A percentile compares a stretch with the other conserved stretches of the same genome.
Conservation (phyloP, 2,113 vertebrate genomes). For the Hydropotes inermis region DNA sequence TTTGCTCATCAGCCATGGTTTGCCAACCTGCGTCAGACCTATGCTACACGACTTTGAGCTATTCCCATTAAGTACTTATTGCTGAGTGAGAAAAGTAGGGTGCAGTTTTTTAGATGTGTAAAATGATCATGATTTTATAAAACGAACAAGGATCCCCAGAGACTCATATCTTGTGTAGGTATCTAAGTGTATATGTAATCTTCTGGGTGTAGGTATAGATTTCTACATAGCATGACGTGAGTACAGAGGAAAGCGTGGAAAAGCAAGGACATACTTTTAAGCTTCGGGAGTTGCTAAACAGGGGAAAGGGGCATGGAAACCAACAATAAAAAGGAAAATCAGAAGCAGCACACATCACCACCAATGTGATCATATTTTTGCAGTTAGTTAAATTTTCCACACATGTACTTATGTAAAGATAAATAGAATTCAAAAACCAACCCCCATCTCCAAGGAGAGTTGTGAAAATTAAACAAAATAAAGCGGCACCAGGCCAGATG, state of each 20-base stretch:
- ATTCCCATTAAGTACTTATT: not conserved
- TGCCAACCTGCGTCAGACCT: not conserved
- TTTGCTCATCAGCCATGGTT: not conserved
- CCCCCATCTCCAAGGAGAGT: not conserved
- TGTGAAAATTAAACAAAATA: not conserved
- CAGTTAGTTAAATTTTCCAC: not conserved
- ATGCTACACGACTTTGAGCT: not conserved
- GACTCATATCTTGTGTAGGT: too few relatives aligned
- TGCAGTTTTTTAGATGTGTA: not conserved
- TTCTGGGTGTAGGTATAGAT: accelerated
- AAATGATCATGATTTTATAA: not conserved
- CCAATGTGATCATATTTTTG: not conserved
- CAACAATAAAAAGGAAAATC: not conserved
- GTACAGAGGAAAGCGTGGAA: accelerated
- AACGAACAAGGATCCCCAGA: not conserved
- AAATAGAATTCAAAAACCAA: not conserved
- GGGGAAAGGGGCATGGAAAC: not conserved
- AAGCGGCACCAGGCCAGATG: not conserved
- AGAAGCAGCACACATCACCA: accelerated
- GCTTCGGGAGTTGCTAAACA: not conserved
- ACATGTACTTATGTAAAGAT: not conserved
- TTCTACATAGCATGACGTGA: not conserved
- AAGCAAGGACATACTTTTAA: not conserved
- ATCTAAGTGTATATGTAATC: too few relatives aligned
- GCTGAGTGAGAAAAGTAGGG: not conserved